phyloP scores from a whole-genome alignment of 2,113 vertebrate species.

The Eretmodus cyanostictus region DNA sequence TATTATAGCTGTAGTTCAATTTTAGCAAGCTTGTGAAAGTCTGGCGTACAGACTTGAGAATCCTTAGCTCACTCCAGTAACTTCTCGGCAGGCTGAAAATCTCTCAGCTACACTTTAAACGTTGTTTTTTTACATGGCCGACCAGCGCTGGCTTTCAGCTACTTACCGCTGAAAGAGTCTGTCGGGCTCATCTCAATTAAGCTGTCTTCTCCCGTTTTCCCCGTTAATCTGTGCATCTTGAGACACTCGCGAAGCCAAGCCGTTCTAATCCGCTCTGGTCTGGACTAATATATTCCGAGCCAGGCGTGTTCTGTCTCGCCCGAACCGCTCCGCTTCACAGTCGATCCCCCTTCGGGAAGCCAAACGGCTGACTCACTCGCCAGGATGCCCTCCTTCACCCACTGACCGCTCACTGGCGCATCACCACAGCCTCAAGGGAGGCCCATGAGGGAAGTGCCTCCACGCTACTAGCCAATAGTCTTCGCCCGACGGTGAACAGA shows the following conservation, averaged over 20 bases:
- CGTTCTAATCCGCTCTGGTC: neutral
- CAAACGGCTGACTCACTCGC: neutral
- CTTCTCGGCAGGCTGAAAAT: neutral
- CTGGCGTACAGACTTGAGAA: neutral
- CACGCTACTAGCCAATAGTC: neutral
- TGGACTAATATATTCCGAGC: neutral
- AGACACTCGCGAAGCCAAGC: neutral
- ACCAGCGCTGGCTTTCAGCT: neutral
- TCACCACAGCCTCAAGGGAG: neutral
- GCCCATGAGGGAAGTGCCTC: conserved; percentile 16
- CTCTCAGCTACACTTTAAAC: neutral
- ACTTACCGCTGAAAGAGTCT: conserved; percentile 59
- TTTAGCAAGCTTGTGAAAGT: neutral
- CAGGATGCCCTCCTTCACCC: neutral
- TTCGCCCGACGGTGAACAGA: neutral
- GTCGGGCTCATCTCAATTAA: conserved; percentile 72
- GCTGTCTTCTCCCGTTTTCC: conserved; percentile 41
- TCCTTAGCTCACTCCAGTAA: neutral
- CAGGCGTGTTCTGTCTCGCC: neutral
- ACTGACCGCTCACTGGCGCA: neutral
- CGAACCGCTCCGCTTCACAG: neutral
- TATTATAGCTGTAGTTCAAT: neutral
- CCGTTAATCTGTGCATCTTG: conserved; percentile 59
- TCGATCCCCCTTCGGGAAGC: neutral
- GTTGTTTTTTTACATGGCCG: neutral